Base-by-base conservation (phyloP, 2,888 invertebrate genomes). In the Drosophila merina region DNA sequence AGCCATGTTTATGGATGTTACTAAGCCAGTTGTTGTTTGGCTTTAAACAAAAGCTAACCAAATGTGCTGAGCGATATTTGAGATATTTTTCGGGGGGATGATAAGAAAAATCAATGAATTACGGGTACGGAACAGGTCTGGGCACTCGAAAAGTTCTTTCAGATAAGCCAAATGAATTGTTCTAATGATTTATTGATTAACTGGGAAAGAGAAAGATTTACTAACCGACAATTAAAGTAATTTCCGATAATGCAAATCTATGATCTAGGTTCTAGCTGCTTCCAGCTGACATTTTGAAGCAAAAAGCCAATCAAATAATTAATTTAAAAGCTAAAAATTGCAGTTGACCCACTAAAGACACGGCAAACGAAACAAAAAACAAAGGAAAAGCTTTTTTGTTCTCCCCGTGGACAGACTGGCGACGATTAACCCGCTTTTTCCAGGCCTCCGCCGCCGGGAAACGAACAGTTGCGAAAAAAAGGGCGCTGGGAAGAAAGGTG, bases 401-500 rank as follows among this genome's bases (percentile, higher is more conserved):
- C 63, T 66, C 33, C 64, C 55, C 50, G 38, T 52, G 63, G 63
- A 58, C 70, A 45, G 49, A 56, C 74, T 63, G 58, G 56, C 58
- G 64, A 70, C 80, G 76, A 86, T 75, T 86, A 80, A 83, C 83
- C 75, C 72, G 57, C 76, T 78, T 44, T 28, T 55, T 49, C 50
- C 31, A n/a, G 36, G 40, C 33, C 52, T 49, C 38, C 51, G 30
- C 62, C 50, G 33, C 44, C 30, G 51, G 51, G 62, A 42, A 42
- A 12, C 60, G 44, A 67, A 64, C 30, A 30, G 26, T 30, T 62
- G 38, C 26, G 45, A 14, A 26, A 59, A 57, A 48, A 51, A 42
- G 48, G 57, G 40, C 48, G 42, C n/a, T n/a, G 9, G 26, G 33
- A 48, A 48, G 57, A 49, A 62, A 42, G 72, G 63, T 67, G 54